Conservation (phyloP, 2,113 vertebrate genomes). For the Nansenia antarctica region DNA sequence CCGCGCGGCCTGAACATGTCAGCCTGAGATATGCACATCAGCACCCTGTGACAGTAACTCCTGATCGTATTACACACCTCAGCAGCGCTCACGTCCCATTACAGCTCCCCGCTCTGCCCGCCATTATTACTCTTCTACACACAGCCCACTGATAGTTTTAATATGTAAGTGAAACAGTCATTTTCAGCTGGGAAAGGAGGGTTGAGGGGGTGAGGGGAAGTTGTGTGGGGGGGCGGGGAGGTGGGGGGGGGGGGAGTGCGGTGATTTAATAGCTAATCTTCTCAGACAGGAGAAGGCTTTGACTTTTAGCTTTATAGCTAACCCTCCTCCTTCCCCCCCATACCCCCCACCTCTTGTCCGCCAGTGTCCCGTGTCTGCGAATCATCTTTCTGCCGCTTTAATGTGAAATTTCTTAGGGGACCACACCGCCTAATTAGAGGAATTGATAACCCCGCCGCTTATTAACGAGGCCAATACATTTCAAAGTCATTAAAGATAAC, state of each 20-base stretch:
- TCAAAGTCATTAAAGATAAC: constrained; percentile 99
- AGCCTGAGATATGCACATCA: constrained; percentile 71
- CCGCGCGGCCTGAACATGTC: constrained; percentile 57
- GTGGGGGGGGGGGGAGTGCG: constrained; percentile 33
- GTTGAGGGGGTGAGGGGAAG: background rate
- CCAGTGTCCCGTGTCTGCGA: constrained; percentile 70
- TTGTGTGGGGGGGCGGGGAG: constrained; percentile 29
- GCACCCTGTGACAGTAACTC: constrained; percentile 68
- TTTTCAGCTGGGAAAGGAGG: constrained; percentile 38
- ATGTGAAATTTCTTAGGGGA: constrained; percentile 94
- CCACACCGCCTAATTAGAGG: constrained; percentile 92
- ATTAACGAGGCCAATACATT: constrained; percentile 98
- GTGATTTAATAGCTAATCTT: constrained; percentile 70
- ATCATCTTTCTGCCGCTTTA: constrained; percentile 88
- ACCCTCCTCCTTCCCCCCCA: constrained; percentile 34
- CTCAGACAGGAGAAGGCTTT: constrained; percentile 50
- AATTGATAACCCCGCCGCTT: constrained; percentile 97
- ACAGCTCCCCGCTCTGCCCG: constrained; percentile 5
- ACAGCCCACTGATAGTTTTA: constrained; percentile 38
- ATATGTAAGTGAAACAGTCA: constrained; percentile 61
- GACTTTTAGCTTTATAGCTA: constrained; percentile 51
- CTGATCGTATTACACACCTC: constrained; percentile 75
- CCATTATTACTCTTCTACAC: background rate
- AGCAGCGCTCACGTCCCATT: constrained; percentile 68
- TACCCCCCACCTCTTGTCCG: constrained; percentile 48